Base-by-base conservation (phyloP, 2,113 vertebrate genomes). In the Macheiramphus alcinus region DNA sequence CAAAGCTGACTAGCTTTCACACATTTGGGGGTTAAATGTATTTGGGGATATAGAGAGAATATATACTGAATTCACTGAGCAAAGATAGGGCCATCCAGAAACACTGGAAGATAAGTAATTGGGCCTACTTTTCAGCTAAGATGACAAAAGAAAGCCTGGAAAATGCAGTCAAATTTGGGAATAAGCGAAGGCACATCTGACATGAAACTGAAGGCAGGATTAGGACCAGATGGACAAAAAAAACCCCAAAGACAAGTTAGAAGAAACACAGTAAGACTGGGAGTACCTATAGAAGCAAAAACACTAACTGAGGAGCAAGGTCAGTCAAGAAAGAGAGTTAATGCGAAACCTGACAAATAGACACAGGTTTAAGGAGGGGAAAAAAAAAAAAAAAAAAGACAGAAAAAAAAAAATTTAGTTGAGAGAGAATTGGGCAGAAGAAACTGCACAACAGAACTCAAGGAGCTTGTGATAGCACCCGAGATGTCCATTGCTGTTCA, bases 401-500 rank as follows among this genome's bases (percentile, higher is more conserved):
- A 48, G 20, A 48, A 50, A 50, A 26, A n/a, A n/a, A 48, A 50
- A 50, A 52, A 71, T 22, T 42, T 48, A 53, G 14, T 10, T 61
- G 16, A 85, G 47, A 75, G 47, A 87, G 17, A 76, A 9, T 1
- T 23, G 13, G 3, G 29, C 20, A 66, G 53, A 72, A 45, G 18
- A 48, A 75, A 75, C 7, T 26, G 40, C 27, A 26, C 22, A 76
- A 42, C 6, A 53, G 40, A 80, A 59, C 23, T 88, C 16, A 36
- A 59, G 15, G 14, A 59, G 40, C 19, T 62, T 56, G 29, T n/a
- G 31, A 75, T 3, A 52, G 55, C 7, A 53, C 29, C 43, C 0
- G 0, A 67, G 10, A 52, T 18, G 16, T 73, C 34, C 8, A 43
- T 1, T 1, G 1, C 5, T 65, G 43, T 26, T 74, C 25, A 31